Evolutionary conservation across 2,113 vertebrate species (phyloP).

Genomic region (Cettia cetti): DNA sequence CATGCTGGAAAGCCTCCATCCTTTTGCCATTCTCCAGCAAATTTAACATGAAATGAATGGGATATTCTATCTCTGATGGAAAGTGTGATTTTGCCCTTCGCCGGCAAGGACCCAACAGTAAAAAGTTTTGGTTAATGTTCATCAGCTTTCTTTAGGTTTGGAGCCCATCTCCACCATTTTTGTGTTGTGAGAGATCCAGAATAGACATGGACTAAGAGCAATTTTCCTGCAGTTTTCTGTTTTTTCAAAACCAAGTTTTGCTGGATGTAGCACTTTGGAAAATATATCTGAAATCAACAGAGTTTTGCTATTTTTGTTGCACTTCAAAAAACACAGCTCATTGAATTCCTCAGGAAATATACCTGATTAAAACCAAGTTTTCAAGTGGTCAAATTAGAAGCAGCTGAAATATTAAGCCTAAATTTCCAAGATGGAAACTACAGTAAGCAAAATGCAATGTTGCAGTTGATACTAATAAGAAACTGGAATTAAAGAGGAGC

Average conservation of each 20-base stretch:
- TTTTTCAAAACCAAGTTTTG: not conserved
- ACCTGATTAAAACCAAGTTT: constrained; percentile 11
- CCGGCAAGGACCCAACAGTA: not conserved
- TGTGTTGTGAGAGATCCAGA: not conserved
- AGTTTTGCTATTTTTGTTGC: not conserved
- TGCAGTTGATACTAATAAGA: not conserved
- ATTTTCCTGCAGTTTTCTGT: not conserved
- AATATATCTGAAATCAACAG: constrained; percentile 2
- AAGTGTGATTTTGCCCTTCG: not conserved
- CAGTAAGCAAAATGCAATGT: not conserved
- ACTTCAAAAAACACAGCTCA: not conserved
- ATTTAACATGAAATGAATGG: not conserved
- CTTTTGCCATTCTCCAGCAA: not conserved
- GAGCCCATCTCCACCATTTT: not conserved
- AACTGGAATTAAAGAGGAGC: not conserved
- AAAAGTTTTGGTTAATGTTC: not conserved
- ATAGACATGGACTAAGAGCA: not conserved
- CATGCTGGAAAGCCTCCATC: not conserved
- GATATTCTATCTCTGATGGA: not conserved
- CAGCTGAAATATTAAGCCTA: constrained; percentile 28
- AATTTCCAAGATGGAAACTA: constrained; percentile 16
- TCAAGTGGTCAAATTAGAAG: constrained; percentile 17
- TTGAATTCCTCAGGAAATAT: not conserved
- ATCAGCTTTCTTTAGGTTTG: not conserved
- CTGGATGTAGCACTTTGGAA: constrained; percentile 18